Evolutionary conservation across 2,113 vertebrate genomes (phyloP).

Genomic region (Sebastes schlegelii): DNA sequence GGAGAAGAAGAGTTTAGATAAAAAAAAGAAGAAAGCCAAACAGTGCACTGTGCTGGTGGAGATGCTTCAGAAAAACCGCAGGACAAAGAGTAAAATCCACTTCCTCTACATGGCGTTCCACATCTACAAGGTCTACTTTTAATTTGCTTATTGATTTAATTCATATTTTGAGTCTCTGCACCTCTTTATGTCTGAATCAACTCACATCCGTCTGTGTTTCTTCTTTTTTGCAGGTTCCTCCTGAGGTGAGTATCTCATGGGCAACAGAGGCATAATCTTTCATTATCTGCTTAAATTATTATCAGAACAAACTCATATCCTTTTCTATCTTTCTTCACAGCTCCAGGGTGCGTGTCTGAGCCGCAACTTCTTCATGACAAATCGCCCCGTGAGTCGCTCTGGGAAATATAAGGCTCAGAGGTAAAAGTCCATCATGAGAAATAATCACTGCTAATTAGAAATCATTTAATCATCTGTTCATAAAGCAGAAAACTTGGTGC

Average conservation of each 20-base stretch:
- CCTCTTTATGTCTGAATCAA: background rate
- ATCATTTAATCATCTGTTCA: background rate
- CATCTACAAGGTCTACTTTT: slow-evolving; percentile 79
- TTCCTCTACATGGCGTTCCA: slow-evolving; percentile 83
- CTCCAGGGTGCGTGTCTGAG: slow-evolving; percentile 72
- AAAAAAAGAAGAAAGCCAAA: slow-evolving; percentile 68
- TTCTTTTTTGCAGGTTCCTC: slow-evolving; percentile 74
- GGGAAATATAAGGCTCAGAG: slow-evolving; percentile 80
- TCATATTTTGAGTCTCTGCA: background rate
- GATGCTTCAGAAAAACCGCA: slow-evolving; percentile 85
- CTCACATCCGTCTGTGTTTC: slow-evolving; percentile 3
- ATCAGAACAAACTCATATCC: background rate
- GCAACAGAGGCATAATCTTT: background rate
- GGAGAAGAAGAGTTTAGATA: slow-evolving; percentile 52
- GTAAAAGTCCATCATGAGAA: slow-evolving; percentile 47
- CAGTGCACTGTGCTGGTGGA: slow-evolving; percentile 83
- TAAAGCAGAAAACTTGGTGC: background rate
- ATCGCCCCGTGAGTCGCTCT: slow-evolving; percentile 76
- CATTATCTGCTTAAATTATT: background rate
- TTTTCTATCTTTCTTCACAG: slow-evolving; percentile 47
- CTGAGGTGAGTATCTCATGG: slow-evolving; percentile 65
- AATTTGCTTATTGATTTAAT: background rate
- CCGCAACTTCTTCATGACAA: slow-evolving; percentile 79
- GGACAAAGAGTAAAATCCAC: slow-evolving; percentile 70
- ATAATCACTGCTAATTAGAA: background rate